Percentiles rank a stretch among this genome's conserved stretches.
Evolutionary conservation across 2,113 vertebrate species (phyloP).

Genomic region (Clinocottus analis): DNA sequence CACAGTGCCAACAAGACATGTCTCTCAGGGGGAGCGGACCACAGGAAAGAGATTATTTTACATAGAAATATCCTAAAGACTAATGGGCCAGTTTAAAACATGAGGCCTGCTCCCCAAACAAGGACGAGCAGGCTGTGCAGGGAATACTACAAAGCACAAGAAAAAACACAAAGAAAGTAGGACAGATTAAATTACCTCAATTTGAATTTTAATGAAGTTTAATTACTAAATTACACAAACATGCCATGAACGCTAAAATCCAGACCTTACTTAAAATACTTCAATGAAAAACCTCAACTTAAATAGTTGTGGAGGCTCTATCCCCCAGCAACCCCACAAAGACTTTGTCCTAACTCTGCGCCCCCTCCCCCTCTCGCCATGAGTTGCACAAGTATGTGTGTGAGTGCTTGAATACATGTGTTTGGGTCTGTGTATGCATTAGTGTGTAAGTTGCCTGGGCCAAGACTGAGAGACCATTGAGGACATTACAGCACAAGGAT

Average conservation of each 20-base stretch:
- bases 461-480: background rate
- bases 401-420: background rate
- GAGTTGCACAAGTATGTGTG: background rate
- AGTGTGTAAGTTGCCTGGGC: background rate
- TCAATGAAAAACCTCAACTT: background rate
- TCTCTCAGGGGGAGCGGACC: background rate
- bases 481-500: constrained; percentile 7
- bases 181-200: background rate
- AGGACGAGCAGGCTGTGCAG: background rate
- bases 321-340: background rate
- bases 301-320: background rate
- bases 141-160: background rate
- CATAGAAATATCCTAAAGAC: background rate
- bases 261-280: background rate
- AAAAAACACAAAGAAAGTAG: background rate
- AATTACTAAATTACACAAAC: background rate
- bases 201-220: background rate
- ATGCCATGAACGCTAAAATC: background rate
- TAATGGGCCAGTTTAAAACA: background rate
- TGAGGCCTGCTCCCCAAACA: background rate
- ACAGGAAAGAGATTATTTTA: background rate
- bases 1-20: background rate
- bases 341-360: background rate
- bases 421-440: background rate
- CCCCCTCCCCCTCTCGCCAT: background rate